Evolutionary conservation across 2,113 vertebrate genomes (phyloP).

Genomic region (Leucopsar rothschildi): DNA sequence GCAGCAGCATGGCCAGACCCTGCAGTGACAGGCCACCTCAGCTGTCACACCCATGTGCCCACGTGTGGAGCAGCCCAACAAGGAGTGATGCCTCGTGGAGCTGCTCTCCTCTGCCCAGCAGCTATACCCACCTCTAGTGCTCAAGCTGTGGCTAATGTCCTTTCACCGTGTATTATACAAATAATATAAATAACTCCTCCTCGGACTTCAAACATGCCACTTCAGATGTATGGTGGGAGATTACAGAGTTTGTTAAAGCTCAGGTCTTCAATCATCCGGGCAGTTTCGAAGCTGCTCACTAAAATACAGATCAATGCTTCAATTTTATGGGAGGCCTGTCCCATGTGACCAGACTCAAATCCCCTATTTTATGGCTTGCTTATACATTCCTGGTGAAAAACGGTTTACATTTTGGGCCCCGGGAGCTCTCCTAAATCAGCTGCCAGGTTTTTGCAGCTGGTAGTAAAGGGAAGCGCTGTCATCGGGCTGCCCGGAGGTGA

Average conservation of each 20-base stretch:
- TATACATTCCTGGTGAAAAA: conserved; percentile 91
- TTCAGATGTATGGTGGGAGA: conserved; percentile 81
- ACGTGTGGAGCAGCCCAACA: fast-evolving
- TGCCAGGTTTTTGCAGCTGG: conserved; percentile 82
- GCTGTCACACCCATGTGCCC: fast-evolving
- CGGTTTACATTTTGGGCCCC: conserved; percentile 89
- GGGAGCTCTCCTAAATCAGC: conserved; percentile 92
- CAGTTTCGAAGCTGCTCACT: conserved; percentile 68
- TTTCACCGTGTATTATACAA: conserved; percentile 67
- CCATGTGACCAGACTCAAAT: conserved; percentile 83
- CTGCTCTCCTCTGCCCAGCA: not conserved
- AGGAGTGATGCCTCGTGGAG: fast-evolving
- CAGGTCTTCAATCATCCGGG: conserved; percentile 69
- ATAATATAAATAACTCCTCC: conserved; percentile 79
- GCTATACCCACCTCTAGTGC: not conserved
- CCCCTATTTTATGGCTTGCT: conserved; percentile 93
- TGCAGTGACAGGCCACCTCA: fast-evolving
- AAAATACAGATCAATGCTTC: conserved; percentile 82
- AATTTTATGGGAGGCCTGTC: conserved; percentile 83
- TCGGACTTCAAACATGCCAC: conserved; percentile 81
- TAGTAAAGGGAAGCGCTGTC: conserved; percentile 84
- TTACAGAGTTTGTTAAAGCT: conserved; percentile 76
- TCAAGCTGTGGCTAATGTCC: conserved; percentile 70
- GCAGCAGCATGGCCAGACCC: not conserved
- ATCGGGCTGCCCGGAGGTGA: conserved; percentile 67